phyloP scores from a whole-genome alignment of 1,140 invertebrate genomes.

The Radopholus similis region DNA sequence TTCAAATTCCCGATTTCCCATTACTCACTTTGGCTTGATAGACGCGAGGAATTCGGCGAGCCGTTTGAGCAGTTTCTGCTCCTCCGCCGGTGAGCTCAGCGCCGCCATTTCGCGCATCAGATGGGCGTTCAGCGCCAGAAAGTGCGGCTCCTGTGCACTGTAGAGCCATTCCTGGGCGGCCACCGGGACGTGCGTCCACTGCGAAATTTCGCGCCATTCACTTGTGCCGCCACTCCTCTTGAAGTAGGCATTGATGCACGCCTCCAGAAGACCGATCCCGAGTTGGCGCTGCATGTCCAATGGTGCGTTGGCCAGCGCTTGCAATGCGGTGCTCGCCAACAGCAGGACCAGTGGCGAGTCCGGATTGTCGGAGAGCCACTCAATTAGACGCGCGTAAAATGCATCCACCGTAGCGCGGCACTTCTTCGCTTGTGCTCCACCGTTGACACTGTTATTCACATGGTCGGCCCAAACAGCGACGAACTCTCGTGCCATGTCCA shows the following conservation, averaged over 20 bases:
- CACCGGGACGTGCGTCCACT: conserved; percentile 29
- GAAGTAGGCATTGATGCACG: conserved; percentile 24
- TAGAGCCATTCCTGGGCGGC: conserved; percentile 27
- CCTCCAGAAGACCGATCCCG: conserved; percentile 25
- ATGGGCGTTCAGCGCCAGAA: conserved; percentile 35
- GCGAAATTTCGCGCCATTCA: conserved; percentile 36
- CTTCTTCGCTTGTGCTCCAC: not conserved
- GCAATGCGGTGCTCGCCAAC: conserved; percentile 16
- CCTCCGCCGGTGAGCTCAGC: not conserved
- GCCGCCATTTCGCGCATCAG: conserved; percentile 31
- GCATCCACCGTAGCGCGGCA: conserved; percentile 17
- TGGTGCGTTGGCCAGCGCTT: conserved; percentile 4
- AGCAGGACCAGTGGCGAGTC: conserved; percentile 31
- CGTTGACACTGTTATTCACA: conserved; percentile 15
- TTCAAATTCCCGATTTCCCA: not conserved
- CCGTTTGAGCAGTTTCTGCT: conserved; percentile 11
- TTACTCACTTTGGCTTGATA: conserved; percentile 33
- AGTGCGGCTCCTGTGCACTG: conserved; percentile 30
- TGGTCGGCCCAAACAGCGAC: conserved; percentile 30
- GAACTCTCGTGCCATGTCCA: conserved; percentile 25
- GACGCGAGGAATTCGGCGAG: conserved; percentile 19
- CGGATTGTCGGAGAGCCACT: conserved; percentile 35
- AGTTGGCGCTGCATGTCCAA: conserved; percentile 20
- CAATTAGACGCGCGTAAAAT: not conserved
- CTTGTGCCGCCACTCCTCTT: conserved; percentile 19